Percentiles rank a stretch among this genome's conserved stretches.
These are phyloP conservation scores for Accipiter virgatus DNA, from an alignment of 2,113 vertebrate genomes.

Conservation along the genomic window DNA sequence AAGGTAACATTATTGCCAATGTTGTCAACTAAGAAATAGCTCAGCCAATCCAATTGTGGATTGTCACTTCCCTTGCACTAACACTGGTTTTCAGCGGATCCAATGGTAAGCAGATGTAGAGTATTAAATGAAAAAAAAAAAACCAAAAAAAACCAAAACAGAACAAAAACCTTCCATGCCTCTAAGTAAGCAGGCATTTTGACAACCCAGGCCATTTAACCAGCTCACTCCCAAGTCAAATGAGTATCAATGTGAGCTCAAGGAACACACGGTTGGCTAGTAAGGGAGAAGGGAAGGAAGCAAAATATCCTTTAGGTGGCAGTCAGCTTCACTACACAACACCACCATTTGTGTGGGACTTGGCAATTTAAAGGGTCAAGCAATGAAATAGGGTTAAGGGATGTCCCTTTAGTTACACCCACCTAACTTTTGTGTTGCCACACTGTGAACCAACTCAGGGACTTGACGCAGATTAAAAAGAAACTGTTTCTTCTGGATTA, in stretches of 20 bases:
- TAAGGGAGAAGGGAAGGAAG: background rate
- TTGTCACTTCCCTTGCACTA: background rate
- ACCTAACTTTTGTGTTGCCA: background rate
- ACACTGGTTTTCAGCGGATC: background rate
- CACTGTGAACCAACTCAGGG: background rate
- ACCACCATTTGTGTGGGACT: rapidly evolving
- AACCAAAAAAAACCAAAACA: background rate
- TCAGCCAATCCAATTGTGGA: background rate
- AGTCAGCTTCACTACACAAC: background rate
- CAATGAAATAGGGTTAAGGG: background rate
- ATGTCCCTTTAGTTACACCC: background rate
- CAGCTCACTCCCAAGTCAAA: background rate
- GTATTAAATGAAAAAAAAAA: background rate
- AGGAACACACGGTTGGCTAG: background rate
- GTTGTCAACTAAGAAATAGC: background rate
- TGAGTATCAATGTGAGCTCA: background rate
- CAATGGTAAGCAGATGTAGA: background rate
- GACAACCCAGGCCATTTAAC: background rate
- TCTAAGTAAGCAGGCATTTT: background rate
- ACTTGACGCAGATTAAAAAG: background rate
- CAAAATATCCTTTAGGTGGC: background rate
- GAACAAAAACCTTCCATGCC: background rate
- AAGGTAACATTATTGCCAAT: background rate
- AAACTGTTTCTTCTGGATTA: background rate
- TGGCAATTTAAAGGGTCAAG: background rate